phyloP scores from a whole-genome alignment of 2,113 vertebrate species.

The Picathartes gymnocephalus region DNA sequence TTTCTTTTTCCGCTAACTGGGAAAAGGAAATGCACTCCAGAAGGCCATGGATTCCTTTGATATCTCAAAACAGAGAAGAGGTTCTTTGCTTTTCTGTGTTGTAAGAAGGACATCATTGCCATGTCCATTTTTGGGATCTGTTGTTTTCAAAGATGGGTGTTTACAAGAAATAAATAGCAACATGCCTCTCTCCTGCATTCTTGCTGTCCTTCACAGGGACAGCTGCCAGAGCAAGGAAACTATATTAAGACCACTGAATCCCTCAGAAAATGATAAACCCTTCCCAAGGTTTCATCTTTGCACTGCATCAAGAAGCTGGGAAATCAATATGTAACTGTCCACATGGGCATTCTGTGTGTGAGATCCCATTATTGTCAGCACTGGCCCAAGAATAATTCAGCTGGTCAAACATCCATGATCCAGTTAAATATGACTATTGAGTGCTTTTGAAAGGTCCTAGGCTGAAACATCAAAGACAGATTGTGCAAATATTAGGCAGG shows the following conservation, averaged over 20 bases:
- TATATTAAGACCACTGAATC: neutral
- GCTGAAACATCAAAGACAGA: neutral
- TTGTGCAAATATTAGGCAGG: neutral
- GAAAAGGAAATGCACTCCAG: neutral
- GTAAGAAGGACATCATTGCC: neutral
- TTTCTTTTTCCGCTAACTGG: neutral
- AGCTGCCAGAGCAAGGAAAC: neutral
- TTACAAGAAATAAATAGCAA: slow-evolving; percentile 34
- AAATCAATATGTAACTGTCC: neutral
- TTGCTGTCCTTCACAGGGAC: neutral
- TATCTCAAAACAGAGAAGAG: neutral
- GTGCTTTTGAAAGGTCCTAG: neutral
- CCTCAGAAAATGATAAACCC: neutral
- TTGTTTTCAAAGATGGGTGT: neutral
- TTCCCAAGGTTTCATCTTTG: neutral
- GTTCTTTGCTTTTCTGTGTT: neutral
- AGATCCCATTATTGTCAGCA: neutral
- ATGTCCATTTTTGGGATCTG: neutral
- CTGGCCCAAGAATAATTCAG: neutral
- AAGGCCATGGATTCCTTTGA: neutral
- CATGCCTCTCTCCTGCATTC: neutral
- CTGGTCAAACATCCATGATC: neutral
- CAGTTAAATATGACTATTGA: neutral
- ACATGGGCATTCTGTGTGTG: neutral
- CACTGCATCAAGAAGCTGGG: neutral